phyloP scores from a whole-genome alignment of 2,888 invertebrate species.

The Taphrorychus bicolor region DNA sequence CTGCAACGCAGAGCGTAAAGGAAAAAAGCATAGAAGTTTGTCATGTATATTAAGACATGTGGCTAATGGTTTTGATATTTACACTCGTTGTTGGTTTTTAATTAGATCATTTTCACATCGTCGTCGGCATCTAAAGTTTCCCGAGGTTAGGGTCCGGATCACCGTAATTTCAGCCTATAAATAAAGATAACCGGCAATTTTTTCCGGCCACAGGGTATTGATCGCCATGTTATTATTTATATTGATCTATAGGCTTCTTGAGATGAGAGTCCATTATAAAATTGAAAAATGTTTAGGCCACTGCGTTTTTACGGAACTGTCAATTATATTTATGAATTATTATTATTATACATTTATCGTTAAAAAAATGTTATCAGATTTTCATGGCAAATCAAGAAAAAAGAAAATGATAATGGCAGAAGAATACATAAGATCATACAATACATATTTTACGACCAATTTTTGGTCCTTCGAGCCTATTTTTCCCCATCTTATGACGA shows the following conservation, averaged over 20 bases:
- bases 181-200: constrained; percentile 1
- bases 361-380: too few species aligned
- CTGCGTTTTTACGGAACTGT: neutral
- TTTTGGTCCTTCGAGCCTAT: too few species aligned
- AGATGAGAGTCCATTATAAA: neutral
- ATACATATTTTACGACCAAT: too few species aligned
- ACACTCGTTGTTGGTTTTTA: constrained; percentile 39
- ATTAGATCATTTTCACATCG: constrained; percentile 33
- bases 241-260: neutral
- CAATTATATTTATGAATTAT: too few species aligned
- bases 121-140: neutral
- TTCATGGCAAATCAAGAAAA: too few species aligned
- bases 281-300: neutral
- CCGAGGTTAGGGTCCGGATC: constrained; percentile 6
- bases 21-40: constrained; percentile 30
- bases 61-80: constrained; percentile 41
- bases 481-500: too few species aligned
- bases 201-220: neutral
- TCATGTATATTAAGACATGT: constrained; percentile 42
- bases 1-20: neutral
- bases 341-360: too few species aligned
- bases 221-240: neutral
- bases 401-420: too few species aligned
- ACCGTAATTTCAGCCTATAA: constrained; percentile 10
- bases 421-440: too few species aligned